phyloP scores from a whole-genome alignment of 2,888 invertebrate species.

The Melanargia galathea region DNA sequence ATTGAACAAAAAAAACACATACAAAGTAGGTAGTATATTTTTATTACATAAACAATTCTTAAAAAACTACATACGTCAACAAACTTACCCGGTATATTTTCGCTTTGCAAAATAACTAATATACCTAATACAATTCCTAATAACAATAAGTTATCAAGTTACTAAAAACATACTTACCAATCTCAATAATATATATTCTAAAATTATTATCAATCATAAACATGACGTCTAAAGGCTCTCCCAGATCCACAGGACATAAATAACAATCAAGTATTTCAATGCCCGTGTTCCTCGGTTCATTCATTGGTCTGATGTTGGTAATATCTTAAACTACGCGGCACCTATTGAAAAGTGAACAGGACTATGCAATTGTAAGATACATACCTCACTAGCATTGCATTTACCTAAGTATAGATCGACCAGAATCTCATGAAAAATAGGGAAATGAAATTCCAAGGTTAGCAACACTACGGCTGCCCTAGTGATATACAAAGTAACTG shows the following conservation, averaged over 20 bases:
- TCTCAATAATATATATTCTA: not conserved
- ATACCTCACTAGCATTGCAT: too few species aligned
- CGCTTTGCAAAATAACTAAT: constrained; percentile 11
- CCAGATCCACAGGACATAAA: not conserved
- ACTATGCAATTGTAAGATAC: too few species aligned
- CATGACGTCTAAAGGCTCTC: not conserved
- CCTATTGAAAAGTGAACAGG: too few species aligned
- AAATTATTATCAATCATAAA: constrained; percentile 13
- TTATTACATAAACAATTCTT: constrained; percentile 28
- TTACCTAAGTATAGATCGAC: too few species aligned
- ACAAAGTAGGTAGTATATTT: constrained; percentile 14
- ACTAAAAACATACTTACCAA: constrained; percentile 39
- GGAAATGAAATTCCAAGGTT: too few species aligned
- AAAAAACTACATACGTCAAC: constrained; percentile 27
- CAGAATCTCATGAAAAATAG: too few species aligned
- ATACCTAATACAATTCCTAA: constrained; percentile 2
- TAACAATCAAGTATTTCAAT: too few species aligned
- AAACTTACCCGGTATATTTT: constrained; percentile 30
- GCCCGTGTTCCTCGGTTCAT: too few species aligned
- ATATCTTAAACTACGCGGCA: too few species aligned
- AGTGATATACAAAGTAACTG: too few species aligned
- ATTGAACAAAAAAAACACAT: not conserved
- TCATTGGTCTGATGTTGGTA: too few species aligned
- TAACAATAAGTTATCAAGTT: constrained; percentile 8
- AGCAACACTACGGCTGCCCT: too few species aligned